Evolutionary conservation across 1,140 invertebrate species (phyloP).

Genomic region (Bombus breviceps): DNA sequence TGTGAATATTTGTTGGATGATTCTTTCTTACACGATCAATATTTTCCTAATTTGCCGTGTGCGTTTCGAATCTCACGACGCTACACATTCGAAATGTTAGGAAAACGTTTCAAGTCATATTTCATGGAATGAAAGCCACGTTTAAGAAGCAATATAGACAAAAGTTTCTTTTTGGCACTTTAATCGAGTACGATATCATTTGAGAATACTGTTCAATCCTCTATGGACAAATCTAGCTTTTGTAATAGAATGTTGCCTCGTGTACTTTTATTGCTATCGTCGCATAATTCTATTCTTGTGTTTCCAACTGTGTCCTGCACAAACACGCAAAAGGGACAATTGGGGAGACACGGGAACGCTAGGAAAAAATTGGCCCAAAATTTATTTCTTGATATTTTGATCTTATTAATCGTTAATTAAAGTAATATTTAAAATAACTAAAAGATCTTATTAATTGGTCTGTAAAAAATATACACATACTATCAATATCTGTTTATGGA

Average conservation of each 20-base stretch:
- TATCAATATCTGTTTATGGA: too few relatives aligned
- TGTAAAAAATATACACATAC: too few relatives aligned
- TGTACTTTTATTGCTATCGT: not conserved
- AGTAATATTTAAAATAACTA: too few relatives aligned
- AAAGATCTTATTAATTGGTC: too few relatives aligned
- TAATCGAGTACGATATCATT: not conserved
- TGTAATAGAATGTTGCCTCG: not conserved
- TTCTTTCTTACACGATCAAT: not conserved
- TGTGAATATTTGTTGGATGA: conserved; percentile 1
- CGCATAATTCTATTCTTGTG: not conserved
- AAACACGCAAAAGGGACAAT: too few relatives aligned
- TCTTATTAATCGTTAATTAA: too few relatives aligned
- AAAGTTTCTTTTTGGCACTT: not conserved
- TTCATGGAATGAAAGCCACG: not conserved
- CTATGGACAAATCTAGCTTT: not conserved
- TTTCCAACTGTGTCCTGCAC: not conserved
- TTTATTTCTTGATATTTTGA: too few relatives aligned
- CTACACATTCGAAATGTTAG: not conserved
- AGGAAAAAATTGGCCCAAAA: too few relatives aligned
- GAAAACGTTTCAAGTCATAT: not conserved
- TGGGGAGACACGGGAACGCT: too few relatives aligned
- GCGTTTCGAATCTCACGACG: too few relatives aligned
- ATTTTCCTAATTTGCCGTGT: not conserved
- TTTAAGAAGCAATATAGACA: not conserved
- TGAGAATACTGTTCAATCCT: not conserved